Evolutionary conservation across 2,113 vertebrate species (phyloP).

Genomic region (Trochalopteron elliotii): DNA sequence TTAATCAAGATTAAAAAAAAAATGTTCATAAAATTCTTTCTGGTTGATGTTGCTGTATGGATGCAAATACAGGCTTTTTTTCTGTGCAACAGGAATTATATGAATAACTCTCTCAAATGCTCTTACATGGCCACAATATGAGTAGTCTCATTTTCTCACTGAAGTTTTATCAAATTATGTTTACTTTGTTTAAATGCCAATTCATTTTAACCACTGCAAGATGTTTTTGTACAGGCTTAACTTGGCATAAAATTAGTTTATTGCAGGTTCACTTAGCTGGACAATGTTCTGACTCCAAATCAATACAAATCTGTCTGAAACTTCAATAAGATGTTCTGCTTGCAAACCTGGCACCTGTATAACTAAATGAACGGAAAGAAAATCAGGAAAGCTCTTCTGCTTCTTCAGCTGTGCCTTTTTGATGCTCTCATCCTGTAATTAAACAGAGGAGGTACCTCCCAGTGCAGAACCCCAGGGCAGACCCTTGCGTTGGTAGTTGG

Average conservation of each 20-base stretch:
- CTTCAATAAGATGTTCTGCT: not conserved
- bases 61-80: not conserved
- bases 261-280: constrained; percentile 35
- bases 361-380: not conserved
- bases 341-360: not conserved
- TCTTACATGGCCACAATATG: not conserved
- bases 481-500: not conserved
- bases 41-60: not conserved
- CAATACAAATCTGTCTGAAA: constrained; percentile 34
- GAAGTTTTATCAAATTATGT: constrained; percentile 21
- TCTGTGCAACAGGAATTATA: not conserved
- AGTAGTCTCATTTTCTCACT: not conserved
- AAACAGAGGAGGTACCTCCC: not conserved
- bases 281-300: constrained; percentile 20
- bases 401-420: not conserved
- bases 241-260: constrained; percentile 53
- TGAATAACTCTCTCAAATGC: not conserved
- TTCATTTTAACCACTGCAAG: constrained; percentile 23
- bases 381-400: not conserved
- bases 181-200: constrained; percentile 34
- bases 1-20: not conserved
- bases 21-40: not conserved
- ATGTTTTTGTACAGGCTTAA: constrained; percentile 23
- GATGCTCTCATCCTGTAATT: not conserved
- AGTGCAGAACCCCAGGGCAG: not conserved